phyloP scores from a whole-genome alignment of 2,113 vertebrate species.

The Propithecus coquereli region DNA sequence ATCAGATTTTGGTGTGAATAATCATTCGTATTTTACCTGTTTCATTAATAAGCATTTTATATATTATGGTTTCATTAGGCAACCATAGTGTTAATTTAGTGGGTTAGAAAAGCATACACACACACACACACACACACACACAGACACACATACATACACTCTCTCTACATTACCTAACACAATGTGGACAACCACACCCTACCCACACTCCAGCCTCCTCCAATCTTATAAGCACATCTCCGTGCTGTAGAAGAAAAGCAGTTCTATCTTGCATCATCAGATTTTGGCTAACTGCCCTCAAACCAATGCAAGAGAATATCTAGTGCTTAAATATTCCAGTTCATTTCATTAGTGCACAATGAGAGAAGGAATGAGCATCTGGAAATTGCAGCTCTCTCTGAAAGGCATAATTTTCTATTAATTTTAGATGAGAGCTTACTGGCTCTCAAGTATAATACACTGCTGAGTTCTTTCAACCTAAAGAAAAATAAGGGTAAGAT shows the following conservation, averaged over 20 bases:
- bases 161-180: not conserved
- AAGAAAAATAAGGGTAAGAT: not conserved
- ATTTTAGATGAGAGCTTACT: slow-evolving; percentile 78
- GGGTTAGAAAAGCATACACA: not conserved
- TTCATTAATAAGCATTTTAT: not conserved
- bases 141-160: not conserved
- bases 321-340: slow-evolving; percentile 35
- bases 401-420: slow-evolving; percentile 81
- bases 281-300: not conserved
- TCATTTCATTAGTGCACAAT: slow-evolving; percentile 68
- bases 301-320: not conserved
- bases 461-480: slow-evolving; percentile 72
- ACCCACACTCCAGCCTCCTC: rapidly evolving
- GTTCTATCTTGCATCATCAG: not conserved
- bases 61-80: not conserved
- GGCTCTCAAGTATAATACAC: slow-evolving; percentile 68
- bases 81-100: not conserved
- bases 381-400: slow-evolving; percentile 74
- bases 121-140: not conserved
- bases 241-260: not conserved
- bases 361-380: slow-evolving; percentile 68
- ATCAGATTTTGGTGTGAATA: not conserved
- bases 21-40: not conserved
- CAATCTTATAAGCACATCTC: not conserved
- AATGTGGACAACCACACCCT: not conserved